Base-by-base conservation (phyloP, 2,888 invertebrate species). In the Hypomecis atomaria region DNA sequence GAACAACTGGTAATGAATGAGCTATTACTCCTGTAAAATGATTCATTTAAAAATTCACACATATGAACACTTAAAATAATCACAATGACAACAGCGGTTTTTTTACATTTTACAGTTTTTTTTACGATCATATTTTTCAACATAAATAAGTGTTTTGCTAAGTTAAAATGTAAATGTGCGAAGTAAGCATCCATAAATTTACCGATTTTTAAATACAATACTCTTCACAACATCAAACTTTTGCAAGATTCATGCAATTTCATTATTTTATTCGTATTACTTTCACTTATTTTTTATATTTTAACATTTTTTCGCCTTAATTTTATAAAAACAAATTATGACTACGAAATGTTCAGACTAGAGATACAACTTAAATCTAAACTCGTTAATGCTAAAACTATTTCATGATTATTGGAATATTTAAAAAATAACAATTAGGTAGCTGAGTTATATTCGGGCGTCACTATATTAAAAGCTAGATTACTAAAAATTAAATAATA, bases 271-370 rank as follows among this genome's bases (percentile, higher is more conserved):
- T 13, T 59, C 5, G 9, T 43, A 60, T 59, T 57, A 50, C 42
- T 48, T 56, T 45, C 10, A 42, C 49, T 23, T 36, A 58, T 10
- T 42, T 11, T 55, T 50, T 57, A 49, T 54, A 23, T 48, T 62
- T 48, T 57, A 56, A 55, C 56, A 57, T 47, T 36, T 60, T 59
- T 43, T 52, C 65, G 59, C 72, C 70, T 74, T 78, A 83, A 77
- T 73, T 77, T 72, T 71, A 75, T 73, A 76, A 81, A 82, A 80
- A 81, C 80, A 81, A 86, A 84, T 79, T 88, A 90, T 86, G 84
- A 89, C 87, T 89, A 89, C 77, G 80, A 87, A 81, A 81, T 79
- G 76, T 86, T 85, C 85, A 87, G 91, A 91, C 91, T 91, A 91
- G 91, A 91, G 78, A 83, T 85, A 87, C 81, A 89, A 85, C 84